phyloP scores from a whole-genome alignment of 2,113 vertebrate species.

The Deroptyus accipitrinus region DNA sequence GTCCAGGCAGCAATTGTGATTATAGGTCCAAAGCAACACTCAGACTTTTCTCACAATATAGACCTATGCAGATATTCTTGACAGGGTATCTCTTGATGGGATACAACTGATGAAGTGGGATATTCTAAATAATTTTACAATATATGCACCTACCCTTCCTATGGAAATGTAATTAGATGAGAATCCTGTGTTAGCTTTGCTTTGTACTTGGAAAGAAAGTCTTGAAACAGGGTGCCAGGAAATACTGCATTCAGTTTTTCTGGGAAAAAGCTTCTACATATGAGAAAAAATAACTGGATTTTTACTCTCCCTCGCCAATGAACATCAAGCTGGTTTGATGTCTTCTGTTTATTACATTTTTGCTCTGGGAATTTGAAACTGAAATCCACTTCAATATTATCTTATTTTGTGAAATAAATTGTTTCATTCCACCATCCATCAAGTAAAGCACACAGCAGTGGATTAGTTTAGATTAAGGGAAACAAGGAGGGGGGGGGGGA shows the following conservation, averaged over 20 bases:
- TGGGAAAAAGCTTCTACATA: background rate
- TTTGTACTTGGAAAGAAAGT: background rate
- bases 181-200: background rate
- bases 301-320: background rate
- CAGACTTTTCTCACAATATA: background rate
- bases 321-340: background rate
- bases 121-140: background rate
- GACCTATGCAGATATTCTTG: background rate
- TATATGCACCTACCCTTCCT: background rate
- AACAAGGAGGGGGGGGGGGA: background rate
- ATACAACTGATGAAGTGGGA: background rate
- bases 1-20: background rate
- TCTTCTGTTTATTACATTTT: slow-evolving; percentile 7
- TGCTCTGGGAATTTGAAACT: slow-evolving; percentile 7
- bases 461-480: slow-evolving; percentile 53
- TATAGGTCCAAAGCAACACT: background rate
- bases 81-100: background rate
- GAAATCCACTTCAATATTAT: slow-evolving; percentile 42
- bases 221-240: background rate
- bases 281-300: background rate
- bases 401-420: slow-evolving; percentile 39
- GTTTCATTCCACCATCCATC: background rate
- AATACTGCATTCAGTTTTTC: background rate
- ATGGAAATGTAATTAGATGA: background rate
- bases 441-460: background rate